Evolutionary conservation across 2,888 invertebrate genomes (phyloP), one percentile per base, ranked within the genome.

Genomic region (Heliconius ethilla): DNA sequence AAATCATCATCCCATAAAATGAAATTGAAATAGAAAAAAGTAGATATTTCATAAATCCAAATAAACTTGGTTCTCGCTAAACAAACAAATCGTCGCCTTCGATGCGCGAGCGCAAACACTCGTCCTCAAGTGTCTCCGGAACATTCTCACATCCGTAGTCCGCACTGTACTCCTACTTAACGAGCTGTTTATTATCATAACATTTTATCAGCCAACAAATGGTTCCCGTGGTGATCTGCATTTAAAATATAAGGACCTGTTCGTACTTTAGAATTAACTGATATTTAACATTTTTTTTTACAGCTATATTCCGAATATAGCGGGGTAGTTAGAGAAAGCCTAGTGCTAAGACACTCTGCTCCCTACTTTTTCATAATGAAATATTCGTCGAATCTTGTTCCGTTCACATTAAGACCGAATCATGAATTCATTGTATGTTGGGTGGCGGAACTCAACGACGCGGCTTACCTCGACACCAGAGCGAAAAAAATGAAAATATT

Each of bases 121-220:
- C 75, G 79, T 78, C 69, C 70, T 78, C 79, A 77, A 80, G 78
- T 76, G 79, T 66, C 51, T 65, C 66, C 78, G 82, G 84, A 79
- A 81, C 83, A 82, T 76, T 78, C 79, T 79, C 67, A 63, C 78
- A 84, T 83, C 62, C 37, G 69, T 75, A 75, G 83, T 83, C 62
- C 37, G 69, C 73, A 75, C 84, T 75, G 83, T 83, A 82, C 82
- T 78, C 83, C 83, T 83, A 82, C 82, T 78, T 83, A 79, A 85
- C 85, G 83, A 88, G 87, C 87, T 90, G 92, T 92, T 92, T 92
- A 89, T 89, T 84, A 81, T 90, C 89, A 91, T 87, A 92, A 92
- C 89, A 92, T 88, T 86, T 81, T 84, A 86, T 84, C 82, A 82
- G 83, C 67, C 70, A 82, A 82, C 84, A 81, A 82, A 82, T 79